Percentiles rank a stretch among this genome's conserved stretches.
Conservation (phyloP, 2,888 invertebrate species). For the Stramonita haemastoma region DNA sequence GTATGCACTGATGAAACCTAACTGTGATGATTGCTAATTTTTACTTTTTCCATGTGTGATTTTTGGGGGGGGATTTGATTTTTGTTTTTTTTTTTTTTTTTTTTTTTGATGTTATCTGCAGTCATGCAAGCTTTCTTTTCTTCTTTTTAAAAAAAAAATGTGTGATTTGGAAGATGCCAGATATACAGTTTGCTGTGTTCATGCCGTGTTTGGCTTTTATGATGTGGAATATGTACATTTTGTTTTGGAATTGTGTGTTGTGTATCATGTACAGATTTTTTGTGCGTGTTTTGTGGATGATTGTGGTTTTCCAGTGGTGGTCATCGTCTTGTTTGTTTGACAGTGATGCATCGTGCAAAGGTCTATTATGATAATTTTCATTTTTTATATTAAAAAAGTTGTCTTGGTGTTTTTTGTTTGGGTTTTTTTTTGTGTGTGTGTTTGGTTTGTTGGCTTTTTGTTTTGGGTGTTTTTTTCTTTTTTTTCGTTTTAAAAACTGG, state of each 20-base stretch:
- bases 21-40: background rate
- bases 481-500: too few species aligned
- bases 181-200: background rate
- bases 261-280: background rate
- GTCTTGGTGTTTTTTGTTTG: too few species aligned
- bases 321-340: background rate
- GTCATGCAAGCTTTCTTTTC: too few species aligned
- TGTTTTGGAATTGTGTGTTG: too few species aligned
- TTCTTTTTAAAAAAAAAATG: too few species aligned
- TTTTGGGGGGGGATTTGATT: background rate
- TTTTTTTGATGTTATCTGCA: background rate
- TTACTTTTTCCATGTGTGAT: too few species aligned
- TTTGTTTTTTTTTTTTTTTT: background rate
- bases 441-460: too few species aligned
- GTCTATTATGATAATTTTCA: background rate
- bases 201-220: background rate
- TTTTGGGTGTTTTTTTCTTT: too few species aligned
- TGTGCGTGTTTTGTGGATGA: background rate
- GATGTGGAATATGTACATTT: too few species aligned
- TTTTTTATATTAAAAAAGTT: too few species aligned
- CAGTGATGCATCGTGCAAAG: background rate
- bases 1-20: background rate
- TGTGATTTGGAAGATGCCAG: background rate
- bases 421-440: too few species aligned
- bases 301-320: background rate